Evolutionary conservation across 1,140 invertebrate genomes (phyloP).

Genomic region (Trinorchestia longiramus): DNA sequence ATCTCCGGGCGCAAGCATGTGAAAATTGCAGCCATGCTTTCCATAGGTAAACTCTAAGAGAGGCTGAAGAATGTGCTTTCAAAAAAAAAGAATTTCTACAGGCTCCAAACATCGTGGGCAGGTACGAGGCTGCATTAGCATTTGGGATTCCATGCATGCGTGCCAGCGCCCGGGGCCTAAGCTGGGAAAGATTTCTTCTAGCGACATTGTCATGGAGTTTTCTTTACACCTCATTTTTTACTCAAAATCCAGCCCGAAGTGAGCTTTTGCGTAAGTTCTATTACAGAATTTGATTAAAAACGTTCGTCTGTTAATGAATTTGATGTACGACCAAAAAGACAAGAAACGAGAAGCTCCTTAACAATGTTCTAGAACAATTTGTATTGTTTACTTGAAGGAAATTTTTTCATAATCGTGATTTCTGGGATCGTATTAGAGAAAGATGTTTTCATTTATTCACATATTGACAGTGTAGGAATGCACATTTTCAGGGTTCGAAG

Average conservation of each 20-base stretch:
- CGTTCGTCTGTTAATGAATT: neutral
- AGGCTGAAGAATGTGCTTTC: neutral
- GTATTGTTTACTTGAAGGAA: neutral
- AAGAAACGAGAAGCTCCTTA: neutral
- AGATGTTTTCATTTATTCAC: neutral
- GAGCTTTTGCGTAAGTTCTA: neutral
- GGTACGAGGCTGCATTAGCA: neutral
- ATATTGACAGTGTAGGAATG: neutral
- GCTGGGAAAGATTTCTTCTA: neutral
- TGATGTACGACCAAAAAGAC: neutral
- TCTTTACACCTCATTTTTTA: neutral
- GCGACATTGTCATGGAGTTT: neutral
- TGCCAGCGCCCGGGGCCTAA: neutral
- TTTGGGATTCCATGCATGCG: neutral
- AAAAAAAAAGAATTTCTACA: neutral
- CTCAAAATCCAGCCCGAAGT: neutral
- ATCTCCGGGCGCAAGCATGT: too few species aligned
- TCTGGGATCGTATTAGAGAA: neutral
- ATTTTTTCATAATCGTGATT: neutral
- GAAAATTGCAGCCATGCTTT: neutral
- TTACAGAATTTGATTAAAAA: neutral
- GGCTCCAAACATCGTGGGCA: neutral
- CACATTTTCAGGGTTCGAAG: neutral
- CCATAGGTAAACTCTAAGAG: neutral
- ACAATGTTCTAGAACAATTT: neutral